Evolutionary conservation across 2,797 vertebrate genomes (phyloP).

Genomic region (Ataeniobius toweri): DNA sequence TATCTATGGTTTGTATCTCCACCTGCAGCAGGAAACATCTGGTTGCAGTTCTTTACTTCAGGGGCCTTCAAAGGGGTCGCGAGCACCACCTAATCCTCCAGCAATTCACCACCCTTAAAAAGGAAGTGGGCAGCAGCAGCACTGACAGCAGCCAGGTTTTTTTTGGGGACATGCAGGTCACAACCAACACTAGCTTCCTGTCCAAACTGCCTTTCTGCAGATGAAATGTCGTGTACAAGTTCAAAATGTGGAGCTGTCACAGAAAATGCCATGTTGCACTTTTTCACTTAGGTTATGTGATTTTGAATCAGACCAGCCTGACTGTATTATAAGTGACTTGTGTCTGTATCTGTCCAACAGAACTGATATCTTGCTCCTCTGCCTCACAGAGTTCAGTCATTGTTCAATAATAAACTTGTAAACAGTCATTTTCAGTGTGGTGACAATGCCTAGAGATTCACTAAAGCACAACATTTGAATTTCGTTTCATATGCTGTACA

Average conservation of each 20-base stretch:
- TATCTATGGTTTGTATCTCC: background rate
- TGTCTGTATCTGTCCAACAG: background rate
- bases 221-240: background rate
- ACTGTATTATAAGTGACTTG: background rate
- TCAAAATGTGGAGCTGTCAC: background rate
- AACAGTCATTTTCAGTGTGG: background rate
- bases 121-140: fast-evolving
- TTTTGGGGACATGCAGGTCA: constrained; percentile 69
- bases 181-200: constrained; percentile 58
- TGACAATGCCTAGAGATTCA: background rate
- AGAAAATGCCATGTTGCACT: background rate
- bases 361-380: background rate
- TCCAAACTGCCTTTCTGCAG: constrained; percentile 41
- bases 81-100: constrained; percentile 69
- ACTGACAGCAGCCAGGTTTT: constrained; percentile 37
- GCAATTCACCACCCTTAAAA: constrained; percentile 54
- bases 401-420: background rate
- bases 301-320: background rate
- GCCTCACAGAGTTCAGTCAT: background rate
- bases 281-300: background rate
- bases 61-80: constrained; percentile 66
- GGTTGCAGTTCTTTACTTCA: constrained; percentile 75
- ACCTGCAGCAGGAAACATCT: constrained; percentile 75
- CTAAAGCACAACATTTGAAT: background rate
- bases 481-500: background rate